Evolutionary conservation across 2,888 invertebrate species (phyloP), one percentile per base, ranked within the genome.

Genomic region (Tiliacea citrago): DNA sequence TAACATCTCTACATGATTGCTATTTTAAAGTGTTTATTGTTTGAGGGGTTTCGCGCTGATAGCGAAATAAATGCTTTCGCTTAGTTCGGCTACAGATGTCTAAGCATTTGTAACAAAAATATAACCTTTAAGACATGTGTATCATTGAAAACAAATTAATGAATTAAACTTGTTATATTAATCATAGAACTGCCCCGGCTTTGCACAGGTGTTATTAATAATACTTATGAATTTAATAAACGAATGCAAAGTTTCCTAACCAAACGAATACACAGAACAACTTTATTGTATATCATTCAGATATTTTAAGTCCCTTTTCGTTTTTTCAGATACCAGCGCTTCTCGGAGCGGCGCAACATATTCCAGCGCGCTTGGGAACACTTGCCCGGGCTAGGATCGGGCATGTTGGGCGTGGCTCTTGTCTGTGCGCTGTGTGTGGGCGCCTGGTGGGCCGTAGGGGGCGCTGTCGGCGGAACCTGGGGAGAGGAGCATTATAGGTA

Each of bases 401-500:
- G 95, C 0, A 89, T 95, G 87, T 77, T 96, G 75, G 93, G 94
- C 2, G 87, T 94, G 42, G 90, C 90, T 4, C 81, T 96, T 6
- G 91, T 96, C 13, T 93, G 93, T 49, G 93, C 91, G 35, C 88
- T 96, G 35, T 95, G 94, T 75, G 91, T 95, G 0, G 95, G 89
- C 4, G 95, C 92, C 0, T 96, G 95, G 95, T 96, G 96, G 95
- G 94, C 94, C 0, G 95, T 96, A 10, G 93, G 93, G n/a, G 95
- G 95, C 1, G 93, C 94, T 13, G 89, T 96, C 2, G 95, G 95
- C 0, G 95, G 95, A 0, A 91, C 93, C 0, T 96, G 96, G 95
- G 96, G 94, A 0, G 96, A 96, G 72, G 95, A 95, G 72, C 96
- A 96, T 81, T 96, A 96, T 82, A 93, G 91, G 96, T 95, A 49